phyloP scores from a whole-genome alignment of 1,140 invertebrate species.

The Aradophagus sp. region DNA sequence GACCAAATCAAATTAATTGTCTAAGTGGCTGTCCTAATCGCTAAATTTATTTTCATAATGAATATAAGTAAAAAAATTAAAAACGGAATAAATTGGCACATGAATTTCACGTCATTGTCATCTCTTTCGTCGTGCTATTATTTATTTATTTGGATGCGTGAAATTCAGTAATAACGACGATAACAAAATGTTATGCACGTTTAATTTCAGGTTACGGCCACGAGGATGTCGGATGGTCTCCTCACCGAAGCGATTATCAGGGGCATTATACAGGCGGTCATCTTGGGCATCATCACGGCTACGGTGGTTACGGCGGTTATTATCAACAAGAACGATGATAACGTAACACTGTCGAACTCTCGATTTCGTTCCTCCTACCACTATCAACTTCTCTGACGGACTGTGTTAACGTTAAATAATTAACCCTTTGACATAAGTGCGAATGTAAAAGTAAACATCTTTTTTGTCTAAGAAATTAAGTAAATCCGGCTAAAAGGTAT shows the following conservation, averaged over 20 bases:
- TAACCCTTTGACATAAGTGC: not conserved
- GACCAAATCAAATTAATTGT: not conserved
- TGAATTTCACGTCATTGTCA: slow-evolving; percentile 17
- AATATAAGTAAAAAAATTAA: slow-evolving; percentile 12
- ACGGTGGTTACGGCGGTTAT: slow-evolving; percentile 43
- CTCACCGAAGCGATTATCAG: slow-evolving; percentile 66
- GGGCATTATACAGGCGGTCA: slow-evolving; percentile 52
- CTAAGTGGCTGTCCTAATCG: slow-evolving; percentile 4
- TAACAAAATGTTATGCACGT: slow-evolving; percentile 9
- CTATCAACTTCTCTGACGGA: not conserved
- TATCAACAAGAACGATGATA: slow-evolving; percentile 40
- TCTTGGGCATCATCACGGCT: slow-evolving; percentile 49
- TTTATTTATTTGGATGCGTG: not conserved
- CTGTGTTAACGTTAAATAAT: slow-evolving; percentile 5
- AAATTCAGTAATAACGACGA: slow-evolving; percentile 6
- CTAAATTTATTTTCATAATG: slow-evolving; percentile 19
- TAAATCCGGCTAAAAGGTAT: too few relatives aligned
- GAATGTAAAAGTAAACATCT: too few relatives aligned
- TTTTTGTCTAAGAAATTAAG: too few relatives aligned
- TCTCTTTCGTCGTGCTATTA: not conserved
- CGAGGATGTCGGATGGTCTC: slow-evolving; percentile 66
- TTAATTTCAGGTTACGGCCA: slow-evolving; percentile 66
- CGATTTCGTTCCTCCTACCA: slow-evolving; percentile 15
- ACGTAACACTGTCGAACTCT: slow-evolving; percentile 1
- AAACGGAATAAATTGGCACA: slow-evolving; percentile 12